These are phyloP conservation scores for Poicephalus gulielmi DNA, from an alignment of 2,113 vertebrate genomes.

Conservation along the genomic window DNA sequence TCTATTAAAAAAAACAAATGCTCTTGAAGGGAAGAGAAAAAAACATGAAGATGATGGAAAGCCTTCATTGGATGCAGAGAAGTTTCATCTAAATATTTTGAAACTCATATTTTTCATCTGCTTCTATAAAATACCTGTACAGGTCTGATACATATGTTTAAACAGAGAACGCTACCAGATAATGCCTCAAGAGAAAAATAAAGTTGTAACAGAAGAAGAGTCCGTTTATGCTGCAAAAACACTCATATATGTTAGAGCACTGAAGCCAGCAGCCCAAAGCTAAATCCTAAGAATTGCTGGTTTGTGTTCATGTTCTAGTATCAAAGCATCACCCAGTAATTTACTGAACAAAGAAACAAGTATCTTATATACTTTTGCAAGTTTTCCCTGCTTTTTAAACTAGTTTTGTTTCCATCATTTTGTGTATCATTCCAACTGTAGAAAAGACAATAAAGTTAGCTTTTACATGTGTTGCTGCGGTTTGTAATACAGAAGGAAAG, in stretches of 20 bases:
- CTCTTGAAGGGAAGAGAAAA: neutral
- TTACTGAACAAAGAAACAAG: neutral
- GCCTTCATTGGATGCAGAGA: neutral
- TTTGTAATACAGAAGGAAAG: neutral
- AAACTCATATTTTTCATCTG: neutral
- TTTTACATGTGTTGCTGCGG: neutral
- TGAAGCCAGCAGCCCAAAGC: neutral
- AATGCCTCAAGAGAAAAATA: neutral
- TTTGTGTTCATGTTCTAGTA: neutral
- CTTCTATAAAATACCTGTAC: neutral
- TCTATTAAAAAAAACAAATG: neutral
- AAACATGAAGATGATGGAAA: neutral
- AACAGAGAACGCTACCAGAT: neutral
- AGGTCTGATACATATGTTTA: neutral
- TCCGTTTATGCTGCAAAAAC: neutral
- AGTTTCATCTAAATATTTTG: neutral
- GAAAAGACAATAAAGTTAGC: neutral
- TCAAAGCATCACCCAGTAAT: neutral
- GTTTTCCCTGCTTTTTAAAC: neutral
- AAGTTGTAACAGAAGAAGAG: neutral
- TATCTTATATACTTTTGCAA: neutral
- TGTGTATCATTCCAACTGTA: neutral
- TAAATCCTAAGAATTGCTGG: neutral
- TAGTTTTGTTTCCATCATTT: neutral
- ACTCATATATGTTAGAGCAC: neutral